Conservation (phyloP, 2,797 vertebrate species). For the Hirundo rustica region DNA sequence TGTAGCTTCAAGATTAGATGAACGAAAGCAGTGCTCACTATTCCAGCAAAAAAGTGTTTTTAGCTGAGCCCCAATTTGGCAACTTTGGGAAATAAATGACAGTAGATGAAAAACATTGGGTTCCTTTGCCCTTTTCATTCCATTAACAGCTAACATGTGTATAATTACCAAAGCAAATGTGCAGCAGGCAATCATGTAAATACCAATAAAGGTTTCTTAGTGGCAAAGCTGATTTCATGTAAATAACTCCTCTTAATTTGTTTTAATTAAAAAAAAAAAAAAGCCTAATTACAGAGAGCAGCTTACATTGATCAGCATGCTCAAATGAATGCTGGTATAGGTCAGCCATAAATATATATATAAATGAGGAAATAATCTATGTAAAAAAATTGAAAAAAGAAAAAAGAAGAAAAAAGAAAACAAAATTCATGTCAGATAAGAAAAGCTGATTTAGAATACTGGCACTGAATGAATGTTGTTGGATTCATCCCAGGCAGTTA, state of each 20-base stretch:
- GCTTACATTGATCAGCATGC: not conserved
- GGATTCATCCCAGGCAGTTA: not conserved
- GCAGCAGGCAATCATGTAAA: constrained; percentile 47
- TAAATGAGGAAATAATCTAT: not conserved
- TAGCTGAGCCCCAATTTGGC: not conserved
- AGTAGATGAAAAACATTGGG: not conserved
- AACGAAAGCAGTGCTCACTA: not conserved
- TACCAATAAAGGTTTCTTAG: constrained; percentile 35
- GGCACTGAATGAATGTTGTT: not conserved
- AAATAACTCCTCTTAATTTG: constrained; percentile 44
- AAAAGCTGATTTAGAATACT: not conserved
- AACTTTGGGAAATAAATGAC: not conserved
- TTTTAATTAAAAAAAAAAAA: constrained; percentile 31
- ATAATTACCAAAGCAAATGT: constrained; percentile 35
- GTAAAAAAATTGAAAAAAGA: not conserved
- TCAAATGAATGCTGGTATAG: not conserved
- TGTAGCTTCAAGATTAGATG: not conserved
- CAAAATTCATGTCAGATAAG: too few relatives aligned
- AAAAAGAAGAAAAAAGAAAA: not conserved
- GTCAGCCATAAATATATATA: constrained; percentile 9
- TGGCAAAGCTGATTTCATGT: constrained; percentile 31
- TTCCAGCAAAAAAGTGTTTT: not conserved
- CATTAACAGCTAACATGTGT: not conserved
- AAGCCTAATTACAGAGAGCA: constrained; percentile 4
- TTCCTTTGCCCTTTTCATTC: constrained; percentile 27